Evolutionary conservation across 2,888 invertebrate species (phyloP), one percentile per base, ranked within the genome.

Genomic region (Oscheius myriophilus): DNA sequence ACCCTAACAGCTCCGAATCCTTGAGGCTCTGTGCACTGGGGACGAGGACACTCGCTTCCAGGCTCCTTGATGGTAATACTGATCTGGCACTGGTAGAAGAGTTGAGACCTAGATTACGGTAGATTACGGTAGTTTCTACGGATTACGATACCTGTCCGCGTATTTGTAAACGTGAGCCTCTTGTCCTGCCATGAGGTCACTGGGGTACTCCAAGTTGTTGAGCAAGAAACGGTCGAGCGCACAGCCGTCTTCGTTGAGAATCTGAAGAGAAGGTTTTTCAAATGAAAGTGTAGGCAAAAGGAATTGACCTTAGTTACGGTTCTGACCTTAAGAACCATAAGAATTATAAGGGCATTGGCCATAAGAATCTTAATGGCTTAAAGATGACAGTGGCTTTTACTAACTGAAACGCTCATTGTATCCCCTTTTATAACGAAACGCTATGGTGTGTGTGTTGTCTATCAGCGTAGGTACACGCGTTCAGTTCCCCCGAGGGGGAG

Each of bases 141-240:
- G n/a, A n/a, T n/a, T n/a, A n/a, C n/a, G 16, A 16, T 26, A 67
- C 67, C 67, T 78, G 70, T 83, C 83, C 21, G 83, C 83, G 65
- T 82, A 83, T 68, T 83, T 83, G 80, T 84, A 83, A 33, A 83
- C 83, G 81, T 84, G 84, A 65, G 83, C 80, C 67, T 83, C 83
- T 41, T 84, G 84, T 52, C 83, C 83, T 39, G 85, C 84, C 73
- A 75, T 79, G 65, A 84, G 70, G 62, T 84, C 85, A 39, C 76
- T 81, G 11, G 82, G 82, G 71, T 84, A 84, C 72, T 84, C 85
- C 58, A 86, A 69, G 71, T 84, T 84, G 71, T 82, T 82, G 45
- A 84, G 75, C 64, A 84, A 62, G 78, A 83, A 83, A 57, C 76
- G 75, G 73, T 84, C 84, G n/a, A 82, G 72, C 23, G 85, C 85